Evolutionary conservation across 2,888 invertebrate species (phyloP).

Genomic region (Erpobdella octoculata): DNA sequence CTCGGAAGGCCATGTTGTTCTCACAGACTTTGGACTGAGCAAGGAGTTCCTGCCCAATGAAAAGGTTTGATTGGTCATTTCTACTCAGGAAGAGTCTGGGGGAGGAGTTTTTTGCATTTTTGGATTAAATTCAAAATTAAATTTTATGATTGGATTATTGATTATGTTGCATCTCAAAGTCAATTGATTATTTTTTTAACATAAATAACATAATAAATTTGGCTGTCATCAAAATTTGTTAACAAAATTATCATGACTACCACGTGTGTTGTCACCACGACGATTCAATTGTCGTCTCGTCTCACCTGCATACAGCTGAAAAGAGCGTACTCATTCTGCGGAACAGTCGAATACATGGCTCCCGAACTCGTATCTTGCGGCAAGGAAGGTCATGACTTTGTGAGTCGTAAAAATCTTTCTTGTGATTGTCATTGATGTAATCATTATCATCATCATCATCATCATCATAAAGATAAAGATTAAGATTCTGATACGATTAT

Average conservation of each 20-base stretch:
- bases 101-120: too few species aligned
- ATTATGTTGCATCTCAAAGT: neutral
- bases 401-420: conserved; percentile 58
- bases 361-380: conserved; percentile 74
- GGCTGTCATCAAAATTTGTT: too few species aligned
- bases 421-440: neutral
- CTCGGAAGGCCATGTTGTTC: conserved; percentile 83
- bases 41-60: conserved; percentile 76
- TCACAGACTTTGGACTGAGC: conserved; percentile 94
- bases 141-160: conserved; percentile 20
- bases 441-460: too few species aligned
- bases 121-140: too few species aligned
- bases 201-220: too few species aligned
- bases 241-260: too few species aligned
- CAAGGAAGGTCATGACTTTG: conserved; percentile 83
- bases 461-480: too few species aligned
- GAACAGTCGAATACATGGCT: conserved; percentile 97
- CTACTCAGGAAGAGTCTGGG: neutral
- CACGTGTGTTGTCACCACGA: too few species aligned
- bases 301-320: conserved; percentile 64
- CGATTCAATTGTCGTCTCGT: too few species aligned
- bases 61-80: too few species aligned
- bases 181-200: too few species aligned
- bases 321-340: conserved; percentile 91
- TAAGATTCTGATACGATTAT: too few species aligned